These are phyloP conservation scores for Orestias chungarensis DNA, from an alignment of 2,797 vertebrate species.

Conservation along the genomic window DNA sequence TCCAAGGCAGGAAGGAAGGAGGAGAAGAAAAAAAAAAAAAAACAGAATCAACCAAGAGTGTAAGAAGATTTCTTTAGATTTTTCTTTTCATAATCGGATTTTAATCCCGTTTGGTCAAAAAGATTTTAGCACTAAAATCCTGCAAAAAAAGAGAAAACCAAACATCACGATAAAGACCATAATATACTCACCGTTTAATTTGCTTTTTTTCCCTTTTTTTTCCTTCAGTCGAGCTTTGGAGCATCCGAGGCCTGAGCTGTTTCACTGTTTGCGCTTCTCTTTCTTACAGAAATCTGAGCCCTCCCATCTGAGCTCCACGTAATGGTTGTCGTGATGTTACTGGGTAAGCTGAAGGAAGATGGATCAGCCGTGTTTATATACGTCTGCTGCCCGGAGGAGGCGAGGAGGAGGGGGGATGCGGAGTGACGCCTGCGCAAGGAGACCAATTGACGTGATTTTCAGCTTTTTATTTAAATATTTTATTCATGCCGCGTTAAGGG, in stretches of 20 bases:
- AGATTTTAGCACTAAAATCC: neutral
- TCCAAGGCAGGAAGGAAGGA: constrained; percentile 68
- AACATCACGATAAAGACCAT: neutral
- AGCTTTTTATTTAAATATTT: constrained; percentile 5
- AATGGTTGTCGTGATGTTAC: constrained; percentile 72
- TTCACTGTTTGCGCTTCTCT: constrained; percentile 17
- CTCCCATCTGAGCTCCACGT: constrained; percentile 66
- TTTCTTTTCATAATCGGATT: neutral
- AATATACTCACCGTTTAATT: constrained; percentile 64
- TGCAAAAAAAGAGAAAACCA: neutral
- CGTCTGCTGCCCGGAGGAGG: constrained; percentile 67
- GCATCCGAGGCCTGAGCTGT: constrained; percentile 46
- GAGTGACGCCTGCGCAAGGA: constrained; percentile 65
- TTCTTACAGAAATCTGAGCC: constrained; percentile 52
- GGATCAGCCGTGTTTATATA: constrained; percentile 76
- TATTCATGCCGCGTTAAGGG: constrained; percentile 67
- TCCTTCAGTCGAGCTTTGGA: constrained; percentile 34
- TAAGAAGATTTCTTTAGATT: constrained; percentile 8
- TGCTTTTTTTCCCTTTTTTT: too few relatives aligned
- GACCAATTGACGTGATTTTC: constrained; percentile 62
- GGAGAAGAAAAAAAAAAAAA: too few relatives aligned
- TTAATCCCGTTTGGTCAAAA: constrained; percentile 17
- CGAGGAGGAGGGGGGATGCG: constrained; percentile 61
- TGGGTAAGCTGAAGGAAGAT: constrained; percentile 74
- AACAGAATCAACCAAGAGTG: too few relatives aligned